Evolutionary conservation across 2,797 vertebrate species (phyloP), one percentile per base, ranked within the genome.

Genomic region (Luscinia megarhynchos): DNA sequence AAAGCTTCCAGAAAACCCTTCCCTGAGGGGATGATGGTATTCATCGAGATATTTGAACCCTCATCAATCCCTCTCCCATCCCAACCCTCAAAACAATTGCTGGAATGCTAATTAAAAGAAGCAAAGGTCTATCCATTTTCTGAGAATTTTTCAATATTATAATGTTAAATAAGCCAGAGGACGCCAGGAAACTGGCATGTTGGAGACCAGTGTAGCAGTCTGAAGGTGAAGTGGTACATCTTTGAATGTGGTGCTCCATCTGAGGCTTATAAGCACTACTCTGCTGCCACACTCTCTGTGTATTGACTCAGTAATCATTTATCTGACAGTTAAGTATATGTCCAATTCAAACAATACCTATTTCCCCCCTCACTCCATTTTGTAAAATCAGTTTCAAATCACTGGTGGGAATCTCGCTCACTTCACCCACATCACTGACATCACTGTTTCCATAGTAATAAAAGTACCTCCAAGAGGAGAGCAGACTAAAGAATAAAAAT

Each of bases 1-100:
- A 83, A 93, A 91, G 67, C 61, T 84, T 90, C 46, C 15, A 87
- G 83, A 89, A 93, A 93, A 75, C 58, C 38, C 30, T 93, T 34
- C 77, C 59, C 36, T 75, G 55, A 76, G 34, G 48, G 20, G 18
- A 45, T 1, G 2, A n/a, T 67, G 58, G 54, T 77, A 66, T 83
- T 83, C 15, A 5, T 1, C 1, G 24, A 32, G 30, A 32, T 54
- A 32, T 54, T 54, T 36, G 30, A 45, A 78, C n/a, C 57, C 62
- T 83, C 5, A 3, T 29, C 5, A 27, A 17, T 90, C 53, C 48
- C 54, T 34, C 30, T 87, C 58, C 46, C 22, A 57, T 75, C 32
- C 36, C 81, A 90, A 19, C n/a, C 68, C 72, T 78, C 57, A 74
- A 75, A 94, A 61, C n/a, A 74, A n/a, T 62, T 92, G 26, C 48